Percentiles rank a stretch among this genome's conserved stretches.
Evolutionary conservation across 2,888 invertebrate species (phyloP).

Genomic region (Anoplius nigerrimus): DNA sequence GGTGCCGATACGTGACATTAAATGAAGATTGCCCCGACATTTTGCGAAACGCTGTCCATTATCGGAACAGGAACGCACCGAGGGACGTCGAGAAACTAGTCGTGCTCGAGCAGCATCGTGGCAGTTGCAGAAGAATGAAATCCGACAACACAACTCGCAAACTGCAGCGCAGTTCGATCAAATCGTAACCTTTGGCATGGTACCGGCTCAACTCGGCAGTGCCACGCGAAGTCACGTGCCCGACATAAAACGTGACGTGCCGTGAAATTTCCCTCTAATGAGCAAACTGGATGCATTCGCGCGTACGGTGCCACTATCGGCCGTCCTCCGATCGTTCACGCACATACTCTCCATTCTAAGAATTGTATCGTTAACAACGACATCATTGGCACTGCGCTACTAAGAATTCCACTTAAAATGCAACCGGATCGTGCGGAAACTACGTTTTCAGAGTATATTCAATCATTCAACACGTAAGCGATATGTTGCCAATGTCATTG

Average conservation of each 20-base stretch:
- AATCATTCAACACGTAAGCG: too few relatives aligned
- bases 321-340: slow-evolving; percentile 16
- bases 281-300: slow-evolving; percentile 62
- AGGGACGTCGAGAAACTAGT: background rate
- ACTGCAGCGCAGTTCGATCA: slow-evolving; percentile 52
- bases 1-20: too few relatives aligned
- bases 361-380: too few relatives aligned
- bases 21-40: too few relatives aligned
- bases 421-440: too few relatives aligned
- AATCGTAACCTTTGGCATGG: slow-evolving; percentile 63
- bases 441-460: too few relatives aligned
- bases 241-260: slow-evolving; percentile 71
- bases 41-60: too few relatives aligned
- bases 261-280: slow-evolving; percentile 72
- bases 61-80: too few relatives aligned
- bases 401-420: background rate
- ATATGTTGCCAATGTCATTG: too few relatives aligned
- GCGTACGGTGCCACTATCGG: slow-evolving; percentile 49
- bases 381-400: too few relatives aligned
- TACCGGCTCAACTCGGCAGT: slow-evolving; percentile 57
- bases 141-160: slow-evolving; percentile 42
- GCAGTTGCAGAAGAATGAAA: slow-evolving; percentile 16
- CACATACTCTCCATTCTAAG: slow-evolving; percentile 6
- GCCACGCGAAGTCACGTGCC: slow-evolving; percentile 70
- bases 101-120: background rate